phyloP scores from a whole-genome alignment of 1,140 invertebrate genomes.

The Cyrtorhinus lividipennis region DNA sequence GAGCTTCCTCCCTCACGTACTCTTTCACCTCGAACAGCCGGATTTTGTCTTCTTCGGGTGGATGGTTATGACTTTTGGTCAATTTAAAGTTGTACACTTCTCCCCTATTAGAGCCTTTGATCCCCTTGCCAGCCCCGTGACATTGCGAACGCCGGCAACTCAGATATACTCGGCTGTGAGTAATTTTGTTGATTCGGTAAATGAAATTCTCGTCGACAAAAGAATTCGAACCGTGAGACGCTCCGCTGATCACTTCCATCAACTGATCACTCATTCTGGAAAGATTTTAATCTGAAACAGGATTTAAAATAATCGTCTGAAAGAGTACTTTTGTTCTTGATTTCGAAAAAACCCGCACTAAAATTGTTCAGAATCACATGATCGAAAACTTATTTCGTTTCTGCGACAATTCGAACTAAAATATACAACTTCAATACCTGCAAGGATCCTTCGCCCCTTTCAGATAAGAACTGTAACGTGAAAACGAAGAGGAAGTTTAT shows the following conservation, averaged over 20 bases:
- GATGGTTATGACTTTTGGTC: neutral
- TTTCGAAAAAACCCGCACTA: too few species aligned
- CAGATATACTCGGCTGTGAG: neutral
- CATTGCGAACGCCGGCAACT: neutral
- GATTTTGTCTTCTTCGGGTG: neutral
- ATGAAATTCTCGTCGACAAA: slow-evolving; percentile 46
- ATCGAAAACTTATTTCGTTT: too few species aligned
- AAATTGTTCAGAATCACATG: too few species aligned
- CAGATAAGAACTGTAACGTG: too few species aligned
- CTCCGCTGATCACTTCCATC: neutral
- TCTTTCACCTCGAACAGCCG: neutral
- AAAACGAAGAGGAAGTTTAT: too few species aligned
- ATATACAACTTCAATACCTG: too few species aligned
- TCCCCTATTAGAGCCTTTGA: neutral
- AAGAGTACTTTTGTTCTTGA: too few species aligned
- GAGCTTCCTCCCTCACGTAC: neutral
- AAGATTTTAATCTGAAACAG: too few species aligned
- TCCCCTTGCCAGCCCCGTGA: neutral
- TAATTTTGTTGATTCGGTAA: slow-evolving; percentile 46
- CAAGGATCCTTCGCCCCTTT: too few species aligned
- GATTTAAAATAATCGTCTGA: too few species aligned
- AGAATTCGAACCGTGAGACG: slow-evolving; percentile 24
- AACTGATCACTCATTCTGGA: neutral
- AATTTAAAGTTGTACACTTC: neutral
- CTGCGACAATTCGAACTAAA: too few species aligned